phyloP scores from a whole-genome alignment of 2,797 vertebrate species.

The Xenopus petersii region DNA sequence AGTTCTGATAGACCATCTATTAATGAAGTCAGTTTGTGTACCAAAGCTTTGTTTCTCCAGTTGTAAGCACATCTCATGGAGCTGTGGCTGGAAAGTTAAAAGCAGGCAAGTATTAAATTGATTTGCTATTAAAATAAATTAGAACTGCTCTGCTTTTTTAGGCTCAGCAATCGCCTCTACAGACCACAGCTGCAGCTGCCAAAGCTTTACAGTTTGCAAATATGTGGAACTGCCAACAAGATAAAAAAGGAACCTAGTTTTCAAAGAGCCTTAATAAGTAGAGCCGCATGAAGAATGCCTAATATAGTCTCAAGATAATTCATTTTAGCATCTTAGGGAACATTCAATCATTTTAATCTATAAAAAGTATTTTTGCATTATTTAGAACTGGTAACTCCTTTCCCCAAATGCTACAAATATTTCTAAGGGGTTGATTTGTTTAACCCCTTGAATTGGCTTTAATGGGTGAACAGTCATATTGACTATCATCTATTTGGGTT shows the following conservation, averaged over 20 bases:
- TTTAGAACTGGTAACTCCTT: too few relatives aligned
- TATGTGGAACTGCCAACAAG: not conserved
- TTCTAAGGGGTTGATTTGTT: too few relatives aligned
- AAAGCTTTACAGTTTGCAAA: not conserved
- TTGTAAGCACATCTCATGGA: not conserved
- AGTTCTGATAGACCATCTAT: too few relatives aligned
- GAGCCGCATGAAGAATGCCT: not conserved
- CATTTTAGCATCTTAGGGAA: not conserved
- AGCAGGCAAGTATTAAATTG: constrained; percentile 2
- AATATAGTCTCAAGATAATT: not conserved
- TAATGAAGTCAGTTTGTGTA: too few relatives aligned
- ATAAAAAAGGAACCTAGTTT: not conserved
- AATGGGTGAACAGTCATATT: too few relatives aligned
- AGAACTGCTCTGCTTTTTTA: not conserved
- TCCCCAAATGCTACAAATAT: too few relatives aligned
- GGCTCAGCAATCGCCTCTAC: not conserved
- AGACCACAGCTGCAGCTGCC: not conserved
- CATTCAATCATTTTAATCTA: not conserved
- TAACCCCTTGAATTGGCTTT: too few relatives aligned
- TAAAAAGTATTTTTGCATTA: not conserved
- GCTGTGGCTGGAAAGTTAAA: not conserved
- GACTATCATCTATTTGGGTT: too few relatives aligned
- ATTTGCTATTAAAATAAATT: not conserved
- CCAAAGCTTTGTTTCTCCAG: too few relatives aligned
- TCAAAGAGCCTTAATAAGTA: not conserved